Conservation (phyloP, 2,797 vertebrate species). For the Takifugu ocellatus region DNA sequence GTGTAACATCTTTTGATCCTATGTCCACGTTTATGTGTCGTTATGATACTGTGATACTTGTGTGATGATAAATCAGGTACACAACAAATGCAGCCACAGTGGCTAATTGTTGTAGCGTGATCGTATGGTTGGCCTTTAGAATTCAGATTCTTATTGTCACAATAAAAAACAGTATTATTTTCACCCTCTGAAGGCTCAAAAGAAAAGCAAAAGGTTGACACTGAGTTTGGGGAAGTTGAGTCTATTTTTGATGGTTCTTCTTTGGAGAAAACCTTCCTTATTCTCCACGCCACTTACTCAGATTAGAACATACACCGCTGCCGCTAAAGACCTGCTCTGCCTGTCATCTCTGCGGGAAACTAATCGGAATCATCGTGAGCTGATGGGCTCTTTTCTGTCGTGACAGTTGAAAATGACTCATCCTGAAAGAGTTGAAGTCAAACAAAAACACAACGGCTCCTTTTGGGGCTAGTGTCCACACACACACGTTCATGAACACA, state of each 20-base stretch:
- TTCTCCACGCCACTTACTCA: constrained; percentile 8
- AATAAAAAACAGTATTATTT: constrained; percentile 4
- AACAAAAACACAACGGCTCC: constrained; percentile 3
- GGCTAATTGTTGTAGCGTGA: not conserved
- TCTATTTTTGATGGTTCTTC: constrained; percentile 57
- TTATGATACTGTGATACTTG: constrained; percentile 51
- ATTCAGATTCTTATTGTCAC: constrained; percentile 19
- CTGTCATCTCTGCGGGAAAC: not conserved
- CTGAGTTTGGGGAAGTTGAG: constrained; percentile 45
- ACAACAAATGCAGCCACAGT: constrained; percentile 7
- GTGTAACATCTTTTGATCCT: constrained; percentile 27
- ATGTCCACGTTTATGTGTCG: constrained; percentile 37
- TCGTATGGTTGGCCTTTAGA: not conserved
- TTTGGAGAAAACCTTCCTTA: constrained; percentile 46
- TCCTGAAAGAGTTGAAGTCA: constrained; percentile 12
- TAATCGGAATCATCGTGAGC: not conserved
- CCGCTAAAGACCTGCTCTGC: not conserved
- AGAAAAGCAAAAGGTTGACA: constrained; percentile 31
- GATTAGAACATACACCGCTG: not conserved
- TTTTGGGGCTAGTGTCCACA: constrained; percentile 38
- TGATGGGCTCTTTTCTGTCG: constrained; percentile 9
- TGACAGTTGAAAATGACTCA: constrained; percentile 14
- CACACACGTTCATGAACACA: constrained; percentile 31
- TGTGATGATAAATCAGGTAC: not conserved
- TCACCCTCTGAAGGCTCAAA: constrained; percentile 26